These are phyloP conservation scores for Chelonia mydas DNA, from an alignment of 2,797 vertebrate genomes.

Conservation along the genomic window DNA sequence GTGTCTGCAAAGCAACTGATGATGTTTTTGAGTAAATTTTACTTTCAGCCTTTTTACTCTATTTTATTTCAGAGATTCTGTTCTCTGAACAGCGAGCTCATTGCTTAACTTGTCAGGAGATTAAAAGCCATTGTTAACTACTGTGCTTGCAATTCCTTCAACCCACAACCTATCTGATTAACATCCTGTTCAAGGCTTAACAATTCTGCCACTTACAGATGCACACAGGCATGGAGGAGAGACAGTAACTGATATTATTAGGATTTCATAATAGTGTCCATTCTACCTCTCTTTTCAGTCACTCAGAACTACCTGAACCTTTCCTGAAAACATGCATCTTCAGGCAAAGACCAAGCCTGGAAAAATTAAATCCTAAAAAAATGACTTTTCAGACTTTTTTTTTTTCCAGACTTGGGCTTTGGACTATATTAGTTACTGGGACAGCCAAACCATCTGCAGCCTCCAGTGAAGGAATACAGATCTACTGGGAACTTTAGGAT, in stretches of 20 bases:
- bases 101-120: background rate
- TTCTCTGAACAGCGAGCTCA: background rate
- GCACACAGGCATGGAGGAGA: background rate
- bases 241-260: background rate
- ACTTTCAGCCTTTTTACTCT: background rate
- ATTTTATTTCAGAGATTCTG: background rate
- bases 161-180: background rate
- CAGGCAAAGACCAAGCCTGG: background rate
- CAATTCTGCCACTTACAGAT: background rate
- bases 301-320: background rate
- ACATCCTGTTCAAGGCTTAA: background rate
- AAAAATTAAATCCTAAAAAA: background rate
- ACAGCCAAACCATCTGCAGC: background rate
- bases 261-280: background rate
- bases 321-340: background rate
- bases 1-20: background rate
- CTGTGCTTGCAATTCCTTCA: constrained; percentile 7
- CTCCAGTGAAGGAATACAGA: background rate
- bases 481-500: background rate
- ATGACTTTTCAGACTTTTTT: background rate
- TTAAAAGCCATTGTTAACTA: background rate
- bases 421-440: constrained; percentile 6
- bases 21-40: background rate
- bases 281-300: background rate
- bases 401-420: background rate